A percentile compares a stretch with the other conserved stretches of the same genome.
Conservation (phyloP, 2,888 invertebrate species). For the Athripsodes cinereus region DNA sequence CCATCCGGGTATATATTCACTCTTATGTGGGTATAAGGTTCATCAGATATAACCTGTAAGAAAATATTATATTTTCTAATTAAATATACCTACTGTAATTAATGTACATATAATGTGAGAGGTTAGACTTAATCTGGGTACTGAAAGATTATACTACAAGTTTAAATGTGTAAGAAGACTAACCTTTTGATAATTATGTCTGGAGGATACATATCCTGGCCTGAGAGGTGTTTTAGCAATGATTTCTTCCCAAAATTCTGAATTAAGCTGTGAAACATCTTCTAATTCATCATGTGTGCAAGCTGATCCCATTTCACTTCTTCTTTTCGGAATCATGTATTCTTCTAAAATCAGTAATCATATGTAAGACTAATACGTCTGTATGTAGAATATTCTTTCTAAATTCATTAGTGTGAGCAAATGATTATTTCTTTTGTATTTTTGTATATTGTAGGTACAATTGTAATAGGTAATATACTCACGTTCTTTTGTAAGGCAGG, state of each 20-base stretch:
- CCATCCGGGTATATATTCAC: constrained; percentile 61
- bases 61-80: not conserved
- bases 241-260: constrained; percentile 53
- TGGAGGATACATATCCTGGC: constrained; percentile 53
- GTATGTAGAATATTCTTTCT: not conserved
- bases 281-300: constrained; percentile 42
- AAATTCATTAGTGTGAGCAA: too few species aligned
- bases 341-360: constrained; percentile 38
- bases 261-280: constrained; percentile 40
- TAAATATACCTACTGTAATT: too few species aligned
- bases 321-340: constrained; percentile 41
- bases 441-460: not conserved
- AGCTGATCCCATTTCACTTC: constrained; percentile 45
- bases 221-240: constrained; percentile 48
- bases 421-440: constrained; percentile 17
- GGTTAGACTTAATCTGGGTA: not conserved
- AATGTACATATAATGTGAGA: too few species aligned
- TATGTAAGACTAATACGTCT: constrained; percentile 9
- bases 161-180: not conserved
- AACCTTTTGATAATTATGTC: constrained; percentile 52
- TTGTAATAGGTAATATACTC: not conserved
- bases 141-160: not conserved
- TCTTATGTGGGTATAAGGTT: constrained; percentile 53
- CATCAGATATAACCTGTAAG: constrained; percentile 41
- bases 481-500: constrained; percentile 48